Percentiles rank a stretch among this genome's conserved stretches.
phyloP scores from a whole-genome alignment of 2,113 vertebrate genomes.

The Pan paniscus region DNA sequence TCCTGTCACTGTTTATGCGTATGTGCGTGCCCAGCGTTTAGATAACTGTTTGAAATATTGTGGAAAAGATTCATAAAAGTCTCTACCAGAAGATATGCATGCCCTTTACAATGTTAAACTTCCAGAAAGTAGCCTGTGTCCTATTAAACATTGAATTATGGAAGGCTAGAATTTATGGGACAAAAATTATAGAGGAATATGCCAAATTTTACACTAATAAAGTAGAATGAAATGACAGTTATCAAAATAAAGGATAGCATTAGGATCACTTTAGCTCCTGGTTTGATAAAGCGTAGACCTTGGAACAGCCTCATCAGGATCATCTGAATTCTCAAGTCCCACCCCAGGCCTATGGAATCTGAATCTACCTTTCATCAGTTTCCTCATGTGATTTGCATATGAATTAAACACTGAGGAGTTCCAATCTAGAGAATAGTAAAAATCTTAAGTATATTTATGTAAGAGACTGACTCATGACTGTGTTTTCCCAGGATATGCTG shows the following conservation, averaged over 20 bases:
- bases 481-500: background rate
- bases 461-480: background rate
- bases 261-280: background rate
- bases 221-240: background rate
- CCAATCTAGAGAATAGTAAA: background rate
- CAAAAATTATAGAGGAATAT: background rate
- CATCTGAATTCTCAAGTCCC: background rate
- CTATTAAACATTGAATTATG: background rate
- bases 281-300: background rate
- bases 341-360: background rate
- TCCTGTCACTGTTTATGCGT: background rate
- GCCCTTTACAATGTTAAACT: background rate
- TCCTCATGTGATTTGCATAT: background rate
- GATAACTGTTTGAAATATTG: background rate
- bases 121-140: background rate
- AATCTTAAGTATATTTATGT: background rate
- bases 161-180: background rate
- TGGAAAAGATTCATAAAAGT: background rate
- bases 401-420: background rate
- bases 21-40: accelerated
- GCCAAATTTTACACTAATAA: background rate
- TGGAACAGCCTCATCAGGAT: background rate
- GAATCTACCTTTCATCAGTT: background rate
- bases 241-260: background rate
- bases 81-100: background rate